A percentile compares a stretch with the other conserved stretches of the same genome.
phyloP scores from a whole-genome alignment of 1,140 invertebrate species.

The Nymphalis io region DNA sequence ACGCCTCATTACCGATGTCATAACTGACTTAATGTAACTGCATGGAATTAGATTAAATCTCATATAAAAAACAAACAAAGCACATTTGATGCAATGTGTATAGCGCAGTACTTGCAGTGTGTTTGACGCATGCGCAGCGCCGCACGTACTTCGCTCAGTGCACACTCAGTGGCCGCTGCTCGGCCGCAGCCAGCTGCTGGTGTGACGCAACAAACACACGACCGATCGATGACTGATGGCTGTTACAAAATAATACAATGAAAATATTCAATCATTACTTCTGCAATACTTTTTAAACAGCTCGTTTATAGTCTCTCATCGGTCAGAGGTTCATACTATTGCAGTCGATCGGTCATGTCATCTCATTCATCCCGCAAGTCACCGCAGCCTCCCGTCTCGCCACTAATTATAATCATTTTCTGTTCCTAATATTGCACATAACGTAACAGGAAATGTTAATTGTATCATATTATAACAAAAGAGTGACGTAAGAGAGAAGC shows the following conservation, averaged over 20 bases:
- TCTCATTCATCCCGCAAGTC: slow-evolving; percentile 5
- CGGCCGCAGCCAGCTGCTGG: background rate
- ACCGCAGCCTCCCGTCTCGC: slow-evolving; percentile 24
- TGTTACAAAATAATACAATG: background rate
- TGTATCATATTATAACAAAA: background rate
- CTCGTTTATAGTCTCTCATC: background rate
- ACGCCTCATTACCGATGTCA: slow-evolving; percentile 2
- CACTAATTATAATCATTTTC: slow-evolving; percentile 7
- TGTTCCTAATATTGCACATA: slow-evolving; percentile 3
- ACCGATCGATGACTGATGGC: background rate
- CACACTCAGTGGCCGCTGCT: background rate
- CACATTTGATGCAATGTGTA: background rate
- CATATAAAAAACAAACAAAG: background rate
- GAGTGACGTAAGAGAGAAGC: background rate
- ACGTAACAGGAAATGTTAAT: background rate
- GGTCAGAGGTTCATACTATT: no score
- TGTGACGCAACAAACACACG: background rate
- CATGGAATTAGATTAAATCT: background rate
- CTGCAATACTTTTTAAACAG: background rate
- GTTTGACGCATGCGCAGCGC: background rate
- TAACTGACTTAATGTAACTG: background rate
- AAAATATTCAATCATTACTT: background rate
- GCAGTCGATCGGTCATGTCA: background rate
- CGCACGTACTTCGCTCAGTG: background rate
- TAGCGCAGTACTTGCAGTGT: background rate